Conservation (phyloP, 2,797 vertebrate genomes). For the Sylvilagus floridanus region DNA sequence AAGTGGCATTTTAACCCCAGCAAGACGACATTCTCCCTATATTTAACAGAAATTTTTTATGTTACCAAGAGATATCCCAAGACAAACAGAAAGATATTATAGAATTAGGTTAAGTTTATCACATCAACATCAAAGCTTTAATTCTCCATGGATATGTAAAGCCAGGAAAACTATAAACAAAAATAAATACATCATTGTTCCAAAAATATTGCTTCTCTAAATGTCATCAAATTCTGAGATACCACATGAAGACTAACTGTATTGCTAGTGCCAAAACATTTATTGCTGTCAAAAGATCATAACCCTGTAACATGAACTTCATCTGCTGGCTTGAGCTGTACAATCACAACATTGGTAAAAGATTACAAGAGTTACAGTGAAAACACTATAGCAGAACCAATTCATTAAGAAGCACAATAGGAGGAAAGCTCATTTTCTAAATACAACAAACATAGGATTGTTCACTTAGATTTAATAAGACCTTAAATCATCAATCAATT, state of each 20-base stretch:
- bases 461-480: not conserved
- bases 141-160: not conserved
- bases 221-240: not conserved
- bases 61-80: not conserved
- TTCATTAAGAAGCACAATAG: not conserved
- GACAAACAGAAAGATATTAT: not conserved
- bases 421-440: not conserved
- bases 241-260: not conserved
- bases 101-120: not conserved
- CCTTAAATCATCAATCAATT: not conserved
- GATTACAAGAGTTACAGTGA: not conserved
- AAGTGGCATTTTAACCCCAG: too few species aligned
- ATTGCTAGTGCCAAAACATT: not conserved
- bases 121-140: not conserved
- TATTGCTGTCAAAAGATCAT: too few species aligned
- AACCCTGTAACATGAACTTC: not conserved
- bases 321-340: not conserved
- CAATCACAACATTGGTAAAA: not conserved
- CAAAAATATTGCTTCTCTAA: not conserved
- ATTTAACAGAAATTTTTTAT: not conserved
- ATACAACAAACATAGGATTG: not conserved
- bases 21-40: too few species aligned
- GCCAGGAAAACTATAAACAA: not conserved
- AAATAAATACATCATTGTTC: not conserved
- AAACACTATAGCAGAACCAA: not conserved